Conservation (phyloP, 2,113 vertebrate species). For the Cyprinus carpio region DNA sequence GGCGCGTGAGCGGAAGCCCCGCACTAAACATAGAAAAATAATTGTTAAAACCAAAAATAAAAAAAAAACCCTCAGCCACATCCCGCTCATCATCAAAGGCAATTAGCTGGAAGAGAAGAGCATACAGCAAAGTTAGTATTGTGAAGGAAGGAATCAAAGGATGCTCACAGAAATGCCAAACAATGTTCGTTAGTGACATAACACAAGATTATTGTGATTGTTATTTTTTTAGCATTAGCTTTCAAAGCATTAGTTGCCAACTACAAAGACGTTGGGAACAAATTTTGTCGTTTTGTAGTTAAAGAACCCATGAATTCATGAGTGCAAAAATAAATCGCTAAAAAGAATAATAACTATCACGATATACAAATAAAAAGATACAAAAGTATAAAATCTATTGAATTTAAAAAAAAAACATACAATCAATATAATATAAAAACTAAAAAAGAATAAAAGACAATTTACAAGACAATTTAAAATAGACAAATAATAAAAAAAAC, state of each 20-base stretch:
- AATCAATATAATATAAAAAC: no score
- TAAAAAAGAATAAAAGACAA: no score
- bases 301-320: neutral
- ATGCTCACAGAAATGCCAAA: constrained; percentile 22
- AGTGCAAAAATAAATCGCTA: neutral
- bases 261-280: constrained; percentile 1
- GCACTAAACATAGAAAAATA: constrained; percentile 23
- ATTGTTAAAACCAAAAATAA: constrained; percentile 65
- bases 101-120: constrained; percentile 89
- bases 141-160: constrained; percentile 47
- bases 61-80: constrained; percentile 94
- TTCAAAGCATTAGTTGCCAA: constrained; percentile 19
- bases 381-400: no score
- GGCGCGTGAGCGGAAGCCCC: constrained; percentile 26
- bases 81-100: constrained; percentile 96
- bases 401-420: no score
- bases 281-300: neutral
- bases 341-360: neutral
- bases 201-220: constrained; percentile 12
- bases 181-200: constrained; percentile 44
- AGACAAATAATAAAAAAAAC: neutral
- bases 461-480: no score
- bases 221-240: constrained; percentile 38
- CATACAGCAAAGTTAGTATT: constrained; percentile 73
- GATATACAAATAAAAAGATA: no score